Base-by-base conservation (phyloP, 2,113 vertebrate species). In the Chrysochloris asiatica region DNA sequence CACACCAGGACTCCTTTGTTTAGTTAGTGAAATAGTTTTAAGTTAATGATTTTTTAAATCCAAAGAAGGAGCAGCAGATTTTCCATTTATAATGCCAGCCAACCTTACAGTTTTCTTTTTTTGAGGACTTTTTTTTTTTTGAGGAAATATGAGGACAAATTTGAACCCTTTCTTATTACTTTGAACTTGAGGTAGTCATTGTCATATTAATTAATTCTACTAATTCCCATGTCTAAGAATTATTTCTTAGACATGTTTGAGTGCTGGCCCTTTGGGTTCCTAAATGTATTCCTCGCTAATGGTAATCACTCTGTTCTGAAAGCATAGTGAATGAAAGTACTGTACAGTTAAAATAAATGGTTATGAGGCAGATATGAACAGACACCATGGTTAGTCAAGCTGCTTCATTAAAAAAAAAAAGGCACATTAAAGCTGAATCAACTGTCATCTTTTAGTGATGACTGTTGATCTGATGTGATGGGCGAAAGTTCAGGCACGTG, bases 401-500 rank as follows among this genome's bases (percentile, higher is more conserved):
- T 93, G 90, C 86, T 94, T 95, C 86, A 65, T 81, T 90, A 81
- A 83, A 96, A 93, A 93, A 73, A 94, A 95, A 93, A 92, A 92
- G 71, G 92, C 52, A 86, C 89, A 95, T 90, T 94, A 96, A 96
- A 97, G 95, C 71, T 83, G 93, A 92, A 94, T 86, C 95, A 91
- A 86, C 86, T 96, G 95, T 97, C 94, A 96, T 96, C 88, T 97
- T 93, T 96, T 59, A 90, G 95, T 95, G 88, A 95, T 88, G 91
- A 91, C 93, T 92, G 97, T 91, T 97, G 93, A 97, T 96, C 93
- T 97, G 93, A 97, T 59, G 71, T 96, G 97, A 98, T 79, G 75
- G 98, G 95, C 96, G 95, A 97, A 97, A 97, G 95, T 97, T 98
- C 96, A 95, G 63, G 91, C 94, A 90, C 86, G 93, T 96, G 96